Conservation (phyloP, 2,797 vertebrate species). For the Gymnothorax reevesii region DNA sequence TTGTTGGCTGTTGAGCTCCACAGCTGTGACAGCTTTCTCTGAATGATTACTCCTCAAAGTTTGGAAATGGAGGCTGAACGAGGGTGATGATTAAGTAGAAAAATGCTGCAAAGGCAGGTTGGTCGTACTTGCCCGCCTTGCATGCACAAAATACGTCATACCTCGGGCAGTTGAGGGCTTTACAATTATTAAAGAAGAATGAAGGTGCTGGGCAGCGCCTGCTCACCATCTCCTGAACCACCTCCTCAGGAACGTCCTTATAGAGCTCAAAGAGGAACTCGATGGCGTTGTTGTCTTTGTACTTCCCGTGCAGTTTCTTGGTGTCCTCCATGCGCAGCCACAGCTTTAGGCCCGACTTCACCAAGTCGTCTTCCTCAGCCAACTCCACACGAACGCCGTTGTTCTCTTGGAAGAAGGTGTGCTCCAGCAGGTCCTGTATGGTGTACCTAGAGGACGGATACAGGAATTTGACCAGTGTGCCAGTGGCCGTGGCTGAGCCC, state of each 20-base stretch:
- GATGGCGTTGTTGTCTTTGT: constrained; percentile 97
- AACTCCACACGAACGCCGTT: constrained; percentile 92
- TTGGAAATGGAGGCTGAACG: background rate
- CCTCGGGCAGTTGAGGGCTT: background rate
- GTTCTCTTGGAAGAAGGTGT: constrained; percentile 95
- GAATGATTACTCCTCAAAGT: background rate
- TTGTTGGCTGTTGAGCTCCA: background rate
- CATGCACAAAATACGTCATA: background rate
- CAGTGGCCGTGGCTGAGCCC: background rate
- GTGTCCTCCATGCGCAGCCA: constrained; percentile 96
- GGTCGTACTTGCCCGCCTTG: background rate
- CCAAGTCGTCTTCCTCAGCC: constrained; percentile 89
- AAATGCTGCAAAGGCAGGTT: background rate
- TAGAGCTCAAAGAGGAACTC: constrained; percentile 97
- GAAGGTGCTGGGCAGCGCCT: background rate
- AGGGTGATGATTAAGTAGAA: background rate
- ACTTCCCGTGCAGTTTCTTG: constrained; percentile 91
- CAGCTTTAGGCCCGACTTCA: constrained; percentile 91
- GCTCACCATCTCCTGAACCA: constrained; percentile 96
- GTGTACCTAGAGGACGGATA: constrained; percentile 78
- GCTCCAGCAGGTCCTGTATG: constrained; percentile 93
- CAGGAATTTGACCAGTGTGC: background rate
- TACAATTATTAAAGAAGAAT: background rate
- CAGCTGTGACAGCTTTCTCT: background rate
- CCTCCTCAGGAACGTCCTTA: constrained; percentile 93